A percentile compares a stretch with the other conserved stretches of the same genome.
Conservation (phyloP, 2,888 invertebrate genomes). For the Isotomurus palustris region DNA sequence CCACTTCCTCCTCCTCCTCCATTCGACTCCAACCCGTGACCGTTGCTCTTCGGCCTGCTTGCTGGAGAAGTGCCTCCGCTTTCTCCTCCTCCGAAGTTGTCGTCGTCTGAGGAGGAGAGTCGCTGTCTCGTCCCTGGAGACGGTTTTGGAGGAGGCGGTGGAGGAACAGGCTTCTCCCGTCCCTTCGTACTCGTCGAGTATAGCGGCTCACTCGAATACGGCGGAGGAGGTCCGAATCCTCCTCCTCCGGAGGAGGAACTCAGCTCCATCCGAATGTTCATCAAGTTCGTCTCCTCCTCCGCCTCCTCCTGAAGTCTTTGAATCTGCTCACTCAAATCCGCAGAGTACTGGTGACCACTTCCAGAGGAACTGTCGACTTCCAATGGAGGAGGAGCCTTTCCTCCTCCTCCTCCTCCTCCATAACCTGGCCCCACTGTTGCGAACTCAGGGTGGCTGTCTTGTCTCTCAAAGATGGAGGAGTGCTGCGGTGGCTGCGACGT, state of each 20-base stretch:
- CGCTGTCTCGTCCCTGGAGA: constrained; percentile 27
- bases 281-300: not conserved
- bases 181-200: not conserved
- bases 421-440: too few species aligned
- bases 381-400: too few species aligned
- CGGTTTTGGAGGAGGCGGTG: constrained; percentile 44
- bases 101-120: constrained; percentile 33
- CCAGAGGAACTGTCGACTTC: too few species aligned
- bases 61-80: constrained; percentile 13
- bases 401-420: too few species aligned
- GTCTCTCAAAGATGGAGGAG: not conserved
- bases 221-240: constrained; percentile 18
- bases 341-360: too few species aligned
- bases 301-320: not conserved
- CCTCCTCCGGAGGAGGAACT: not conserved
- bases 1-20: constrained; percentile 15
- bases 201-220: constrained; percentile 6
- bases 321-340: not conserved
- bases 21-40: constrained; percentile 5
- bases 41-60: constrained; percentile 23
- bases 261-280: not conserved
- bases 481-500: too few species aligned
- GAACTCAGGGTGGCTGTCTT: not conserved
- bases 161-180: constrained; percentile 24
- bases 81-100: constrained; percentile 22